Evolutionary conservation across 2,113 vertebrate species (phyloP).

Genomic region (cat (Felis catus)): DNA sequence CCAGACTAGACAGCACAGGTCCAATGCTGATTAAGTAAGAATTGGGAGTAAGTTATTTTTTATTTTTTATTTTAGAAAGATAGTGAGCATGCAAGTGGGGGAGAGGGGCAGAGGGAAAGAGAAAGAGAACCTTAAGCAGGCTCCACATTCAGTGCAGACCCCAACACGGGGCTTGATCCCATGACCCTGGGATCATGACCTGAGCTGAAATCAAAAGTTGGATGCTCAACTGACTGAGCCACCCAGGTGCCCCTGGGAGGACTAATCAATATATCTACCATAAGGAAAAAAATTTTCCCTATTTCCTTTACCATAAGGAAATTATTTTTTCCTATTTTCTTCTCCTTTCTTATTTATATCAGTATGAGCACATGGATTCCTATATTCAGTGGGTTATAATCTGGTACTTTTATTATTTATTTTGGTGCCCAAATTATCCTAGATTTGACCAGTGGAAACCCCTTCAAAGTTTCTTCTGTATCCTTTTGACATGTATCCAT

Average conservation of each 20-base stretch:
- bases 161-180: no score
- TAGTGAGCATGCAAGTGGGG: no score
- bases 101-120: no score
- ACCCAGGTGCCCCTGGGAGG: no score
- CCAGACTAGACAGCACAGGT: background rate
- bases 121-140: no score
- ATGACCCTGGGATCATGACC: no score
- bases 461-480: background rate
- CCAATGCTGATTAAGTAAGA: background rate
- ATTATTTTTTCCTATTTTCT: background rate
- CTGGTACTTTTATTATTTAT: background rate
- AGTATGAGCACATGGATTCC: background rate
- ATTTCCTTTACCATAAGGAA: background rate
- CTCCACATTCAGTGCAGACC: no score
- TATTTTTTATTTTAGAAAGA: no score
- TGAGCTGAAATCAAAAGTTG: no score
- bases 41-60: background rate
- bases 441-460: background rate
- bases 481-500: background rate
- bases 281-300: background rate
- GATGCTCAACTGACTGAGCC: no score
- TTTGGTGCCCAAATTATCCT: conserved; percentile 16
- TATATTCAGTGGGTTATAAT: background rate
- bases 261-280: background rate
- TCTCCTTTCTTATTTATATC: background rate